Conservation (phyloP, 2,888 invertebrate genomes). For the Troides aeacus region DNA sequence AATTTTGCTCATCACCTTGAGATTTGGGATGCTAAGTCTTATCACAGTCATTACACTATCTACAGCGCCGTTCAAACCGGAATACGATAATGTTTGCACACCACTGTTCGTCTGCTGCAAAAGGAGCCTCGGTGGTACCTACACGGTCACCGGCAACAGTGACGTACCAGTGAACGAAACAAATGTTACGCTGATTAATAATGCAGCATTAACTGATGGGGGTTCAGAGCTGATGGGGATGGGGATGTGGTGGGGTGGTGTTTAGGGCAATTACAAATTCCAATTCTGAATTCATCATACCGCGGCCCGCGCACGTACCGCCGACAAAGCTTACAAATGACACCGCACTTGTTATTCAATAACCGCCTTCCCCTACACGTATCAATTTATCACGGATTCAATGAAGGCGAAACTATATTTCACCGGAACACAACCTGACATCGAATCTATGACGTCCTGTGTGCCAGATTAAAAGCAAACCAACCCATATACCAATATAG, state of each 20-base stretch:
- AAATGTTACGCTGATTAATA: slow-evolving; percentile 38
- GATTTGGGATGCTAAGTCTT: too few species aligned
- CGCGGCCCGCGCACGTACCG: slow-evolving; percentile 35
- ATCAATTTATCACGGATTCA: slow-evolving; percentile 78
- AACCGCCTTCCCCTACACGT: slow-evolving; percentile 64
- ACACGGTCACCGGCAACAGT: too few species aligned
- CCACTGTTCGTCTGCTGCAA: too few species aligned
- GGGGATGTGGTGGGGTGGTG: too few species aligned
- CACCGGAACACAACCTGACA: slow-evolving; percentile 68
- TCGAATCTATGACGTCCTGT: slow-evolving; percentile 50
- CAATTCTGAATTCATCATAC: slow-evolving; percentile 47
- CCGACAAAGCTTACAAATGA: slow-evolving; percentile 51
- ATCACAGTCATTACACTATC: too few species aligned
- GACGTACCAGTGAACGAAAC: slow-evolving; percentile 2
- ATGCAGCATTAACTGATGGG: slow-evolving; percentile 38
- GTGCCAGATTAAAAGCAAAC: slow-evolving; percentile 44
- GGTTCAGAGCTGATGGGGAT: slow-evolving; percentile 10
- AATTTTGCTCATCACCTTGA: too few species aligned
- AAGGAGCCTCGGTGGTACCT: too few species aligned
- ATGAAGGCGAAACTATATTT: slow-evolving; percentile 79
- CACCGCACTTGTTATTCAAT: slow-evolving; percentile 77
- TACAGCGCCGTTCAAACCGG: too few species aligned
- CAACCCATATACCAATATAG: slow-evolving; percentile 21
- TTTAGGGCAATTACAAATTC: slow-evolving; percentile 47
- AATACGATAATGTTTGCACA: too few species aligned